Evolutionary conservation across 1,140 invertebrate genomes (phyloP).

Genomic region (Orchesella cincta): DNA sequence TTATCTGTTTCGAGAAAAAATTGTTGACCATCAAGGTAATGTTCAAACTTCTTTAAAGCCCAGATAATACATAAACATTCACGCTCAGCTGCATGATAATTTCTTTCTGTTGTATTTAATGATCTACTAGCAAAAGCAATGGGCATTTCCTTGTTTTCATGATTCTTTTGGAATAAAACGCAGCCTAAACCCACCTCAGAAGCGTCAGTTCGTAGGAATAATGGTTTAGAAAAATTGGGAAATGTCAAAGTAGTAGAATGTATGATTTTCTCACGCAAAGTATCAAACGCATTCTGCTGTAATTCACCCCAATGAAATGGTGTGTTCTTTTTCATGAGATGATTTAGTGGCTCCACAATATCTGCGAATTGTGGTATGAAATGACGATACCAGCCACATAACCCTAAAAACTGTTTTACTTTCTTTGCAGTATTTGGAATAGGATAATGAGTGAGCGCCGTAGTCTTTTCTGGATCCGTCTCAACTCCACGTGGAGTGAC

Average conservation of each 20-base stretch:
- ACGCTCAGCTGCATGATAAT: conserved; percentile 52
- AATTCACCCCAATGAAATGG: conserved; percentile 31
- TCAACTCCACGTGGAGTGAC: too few species aligned
- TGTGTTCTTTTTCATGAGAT: conserved; percentile 35
- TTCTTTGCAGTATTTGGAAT: conserved; percentile 50
- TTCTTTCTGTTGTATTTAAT: conserved; percentile 56
- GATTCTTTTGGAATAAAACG: neutral
- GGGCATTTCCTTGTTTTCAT: conserved; percentile 43
- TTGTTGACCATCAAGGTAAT: conserved; percentile 16
- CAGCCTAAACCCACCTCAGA: conserved; percentile 56
- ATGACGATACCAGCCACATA: conserved; percentile 53
- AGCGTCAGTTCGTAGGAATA: conserved; percentile 57
- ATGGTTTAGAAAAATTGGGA: conserved; percentile 53
- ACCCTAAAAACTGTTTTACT: conserved; percentile 52
- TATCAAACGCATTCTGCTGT: neutral
- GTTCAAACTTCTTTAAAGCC: conserved; percentile 24
- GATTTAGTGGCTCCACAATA: conserved; percentile 50
- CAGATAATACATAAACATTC: conserved; percentile 23
- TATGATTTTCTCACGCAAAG: conserved; percentile 14
- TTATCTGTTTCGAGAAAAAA: conserved; percentile 30
- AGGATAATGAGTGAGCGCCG: conserved; percentile 51
- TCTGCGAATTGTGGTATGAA: conserved; percentile 53
- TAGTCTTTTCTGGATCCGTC: too few species aligned
- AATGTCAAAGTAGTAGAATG: neutral
- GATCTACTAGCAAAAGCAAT: conserved; percentile 57